Conservation (phyloP, 2,888 invertebrate species). For the Drosophila ochracea region DNA sequence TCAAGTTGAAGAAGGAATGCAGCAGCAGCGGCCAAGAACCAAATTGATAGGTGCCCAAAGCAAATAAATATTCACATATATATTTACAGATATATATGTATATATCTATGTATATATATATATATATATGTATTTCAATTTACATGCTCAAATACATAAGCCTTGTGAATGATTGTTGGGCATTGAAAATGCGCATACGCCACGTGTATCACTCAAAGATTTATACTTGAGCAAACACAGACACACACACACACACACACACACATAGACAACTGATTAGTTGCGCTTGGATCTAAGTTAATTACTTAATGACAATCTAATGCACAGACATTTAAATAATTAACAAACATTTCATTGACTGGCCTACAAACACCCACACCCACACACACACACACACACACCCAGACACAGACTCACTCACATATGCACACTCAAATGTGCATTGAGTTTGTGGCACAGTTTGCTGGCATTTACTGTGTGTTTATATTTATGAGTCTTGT, state of each 20-base stretch:
- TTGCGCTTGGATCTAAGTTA: slow-evolving; percentile 61
- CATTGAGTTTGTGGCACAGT: slow-evolving; percentile 48
- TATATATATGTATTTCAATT: slow-evolving; percentile 12
- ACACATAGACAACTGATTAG: slow-evolving; percentile 16
- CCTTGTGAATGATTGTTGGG: slow-evolving; percentile 16
- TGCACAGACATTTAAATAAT: slow-evolving; percentile 69
- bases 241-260: slow-evolving; percentile 7
- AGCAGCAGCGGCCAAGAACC: neutral
- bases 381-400: neutral
- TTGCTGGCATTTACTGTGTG: slow-evolving; percentile 49
- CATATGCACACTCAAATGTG: slow-evolving; percentile 32
- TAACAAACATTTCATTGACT: slow-evolving; percentile 76
- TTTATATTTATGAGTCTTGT: slow-evolving; percentile 63
- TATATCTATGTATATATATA: slow-evolving; percentile 25
- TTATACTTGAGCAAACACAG: slow-evolving; percentile 19
- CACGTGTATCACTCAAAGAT: slow-evolving; percentile 32
- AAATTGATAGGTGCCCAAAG: neutral
- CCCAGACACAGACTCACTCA: slow-evolving; percentile 16
- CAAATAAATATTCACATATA: slow-evolving; percentile 23
- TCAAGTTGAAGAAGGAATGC: neutral
- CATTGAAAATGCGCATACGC: slow-evolving; percentile 51
- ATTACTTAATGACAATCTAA: slow-evolving; percentile 77
- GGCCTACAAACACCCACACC: slow-evolving; percentile 42
- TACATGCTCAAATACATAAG: neutral
- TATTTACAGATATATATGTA: slow-evolving; percentile 14